Conservation (phyloP, 2,888 invertebrate species). For the Himalopsyche japonica region DNA sequence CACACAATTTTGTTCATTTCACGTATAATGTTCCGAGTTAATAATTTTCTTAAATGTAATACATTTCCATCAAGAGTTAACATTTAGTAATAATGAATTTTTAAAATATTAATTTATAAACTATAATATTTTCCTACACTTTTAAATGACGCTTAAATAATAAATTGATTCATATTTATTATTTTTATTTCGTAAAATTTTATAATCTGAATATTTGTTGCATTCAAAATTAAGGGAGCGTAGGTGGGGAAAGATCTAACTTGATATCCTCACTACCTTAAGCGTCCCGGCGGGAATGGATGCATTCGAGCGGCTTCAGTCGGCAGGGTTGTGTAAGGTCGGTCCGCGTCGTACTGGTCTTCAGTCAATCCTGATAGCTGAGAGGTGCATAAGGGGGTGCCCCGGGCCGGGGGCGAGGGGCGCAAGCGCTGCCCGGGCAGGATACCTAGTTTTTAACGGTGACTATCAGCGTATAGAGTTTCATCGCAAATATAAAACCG, state of each 20-base stretch:
- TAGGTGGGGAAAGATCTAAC: not conserved
- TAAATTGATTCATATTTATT: too few species aligned
- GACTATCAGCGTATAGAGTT: not conserved
- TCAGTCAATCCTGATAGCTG: not conserved
- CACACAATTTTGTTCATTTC: too few species aligned
- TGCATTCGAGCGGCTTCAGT: not conserved
- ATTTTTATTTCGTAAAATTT: too few species aligned
- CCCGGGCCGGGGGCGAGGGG: slow-evolving; percentile 12
- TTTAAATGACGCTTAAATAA: too few species aligned
- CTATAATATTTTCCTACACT: too few species aligned
- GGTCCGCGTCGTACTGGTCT: not conserved
- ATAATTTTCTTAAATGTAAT: too few species aligned
- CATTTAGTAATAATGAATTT: too few species aligned
- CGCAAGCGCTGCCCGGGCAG: slow-evolving; percentile 19
- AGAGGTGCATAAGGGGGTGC: not conserved
- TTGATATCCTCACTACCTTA: not conserved
- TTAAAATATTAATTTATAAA: too few species aligned
- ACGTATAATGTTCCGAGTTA: too few species aligned
- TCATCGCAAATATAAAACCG: not conserved
- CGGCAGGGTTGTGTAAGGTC: not conserved
- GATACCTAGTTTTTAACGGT: not conserved
- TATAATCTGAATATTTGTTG: too few species aligned
- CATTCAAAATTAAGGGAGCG: too few species aligned
- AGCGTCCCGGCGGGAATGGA: not conserved
- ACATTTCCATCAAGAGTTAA: too few species aligned